These are phyloP conservation scores for Diadema setosum DNA, from an alignment of 35 echinoderm and acorn worm species.

Conservation along the genomic window DNA sequence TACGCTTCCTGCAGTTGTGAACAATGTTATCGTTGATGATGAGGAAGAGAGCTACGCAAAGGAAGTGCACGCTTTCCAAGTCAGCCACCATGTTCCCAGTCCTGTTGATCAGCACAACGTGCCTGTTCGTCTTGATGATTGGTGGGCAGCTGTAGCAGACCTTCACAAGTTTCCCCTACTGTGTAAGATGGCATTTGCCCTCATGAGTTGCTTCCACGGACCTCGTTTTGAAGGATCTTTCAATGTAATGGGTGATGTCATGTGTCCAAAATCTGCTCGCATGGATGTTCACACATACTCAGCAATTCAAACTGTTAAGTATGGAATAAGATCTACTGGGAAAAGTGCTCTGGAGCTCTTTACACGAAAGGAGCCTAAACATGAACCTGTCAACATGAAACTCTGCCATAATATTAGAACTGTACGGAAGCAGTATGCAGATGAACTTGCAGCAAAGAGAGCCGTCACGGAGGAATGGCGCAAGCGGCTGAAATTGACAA, in stretches of 20 bases:
- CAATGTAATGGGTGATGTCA: not conserved
- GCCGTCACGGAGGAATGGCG: not conserved
- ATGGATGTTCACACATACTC: not conserved
- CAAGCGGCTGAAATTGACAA: not conserved
- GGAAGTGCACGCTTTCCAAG: not conserved
- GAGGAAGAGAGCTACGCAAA: not conserved
- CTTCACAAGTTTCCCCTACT: not conserved
- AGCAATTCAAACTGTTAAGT: not conserved
- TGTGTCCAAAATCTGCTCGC: not conserved
- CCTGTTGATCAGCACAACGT: not conserved
- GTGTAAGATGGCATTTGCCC: not conserved
- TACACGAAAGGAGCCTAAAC: not conserved
- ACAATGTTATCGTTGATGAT: not conserved
- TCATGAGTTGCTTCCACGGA: conserved; percentile 3
- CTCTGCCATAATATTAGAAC: not conserved
- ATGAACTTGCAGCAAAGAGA: not conserved
- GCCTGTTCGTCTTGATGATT: not conserved
- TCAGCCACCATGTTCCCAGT: not conserved
- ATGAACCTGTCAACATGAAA: not conserved
- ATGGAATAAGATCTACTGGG: not conserved
- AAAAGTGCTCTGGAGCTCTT: not conserved
- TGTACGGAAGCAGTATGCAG: not conserved
- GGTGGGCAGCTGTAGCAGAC: not conserved
- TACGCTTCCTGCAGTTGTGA: not conserved
- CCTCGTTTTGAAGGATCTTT: conserved; percentile 7